Evolutionary conservation across 2,888 invertebrate genomes (phyloP).

Genomic region (Caenorhabditis panamensis): DNA sequence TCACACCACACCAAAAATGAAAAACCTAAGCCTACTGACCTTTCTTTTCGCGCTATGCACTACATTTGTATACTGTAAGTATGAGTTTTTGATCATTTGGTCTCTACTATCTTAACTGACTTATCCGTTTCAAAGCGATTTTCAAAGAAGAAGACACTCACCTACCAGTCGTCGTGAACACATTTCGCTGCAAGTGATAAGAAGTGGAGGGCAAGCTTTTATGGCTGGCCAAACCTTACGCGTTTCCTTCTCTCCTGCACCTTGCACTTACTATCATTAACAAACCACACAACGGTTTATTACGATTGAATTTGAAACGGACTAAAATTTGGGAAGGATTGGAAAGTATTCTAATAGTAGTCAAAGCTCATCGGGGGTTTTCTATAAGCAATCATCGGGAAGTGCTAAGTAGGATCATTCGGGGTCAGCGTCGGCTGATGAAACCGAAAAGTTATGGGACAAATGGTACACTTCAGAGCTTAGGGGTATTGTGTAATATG

Average conservation of each 20-base stretch:
- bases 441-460: conserved; percentile 23
- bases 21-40: neutral
- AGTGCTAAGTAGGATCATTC: conserved; percentile 9
- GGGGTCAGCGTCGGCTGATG: conserved; percentile 36
- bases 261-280: conserved; percentile 30
- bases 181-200: conserved; percentile 63
- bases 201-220: conserved; percentile 47
- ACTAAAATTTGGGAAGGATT: conserved; percentile 35
- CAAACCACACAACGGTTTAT: conserved; percentile 43
- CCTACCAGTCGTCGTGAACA: conserved; percentile 56
- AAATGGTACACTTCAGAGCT: neutral
- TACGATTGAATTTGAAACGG: conserved; percentile 32
- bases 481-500: neutral
- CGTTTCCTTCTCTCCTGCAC: conserved; percentile 11
- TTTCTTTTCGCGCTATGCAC: too few relatives aligned
- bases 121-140: neutral
- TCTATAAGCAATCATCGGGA: conserved; percentile 55
- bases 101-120: neutral
- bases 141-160: conserved; percentile 46
- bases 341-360: conserved; percentile 28
- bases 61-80: too few relatives aligned
- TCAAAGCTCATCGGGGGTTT: conserved; percentile 49
- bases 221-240: conserved; percentile 56
- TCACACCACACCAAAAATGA: too few relatives aligned
- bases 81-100: neutral